Evolutionary conservation across 2,888 invertebrate species (phyloP).

Genomic region (Netelia fuscicornis): DNA sequence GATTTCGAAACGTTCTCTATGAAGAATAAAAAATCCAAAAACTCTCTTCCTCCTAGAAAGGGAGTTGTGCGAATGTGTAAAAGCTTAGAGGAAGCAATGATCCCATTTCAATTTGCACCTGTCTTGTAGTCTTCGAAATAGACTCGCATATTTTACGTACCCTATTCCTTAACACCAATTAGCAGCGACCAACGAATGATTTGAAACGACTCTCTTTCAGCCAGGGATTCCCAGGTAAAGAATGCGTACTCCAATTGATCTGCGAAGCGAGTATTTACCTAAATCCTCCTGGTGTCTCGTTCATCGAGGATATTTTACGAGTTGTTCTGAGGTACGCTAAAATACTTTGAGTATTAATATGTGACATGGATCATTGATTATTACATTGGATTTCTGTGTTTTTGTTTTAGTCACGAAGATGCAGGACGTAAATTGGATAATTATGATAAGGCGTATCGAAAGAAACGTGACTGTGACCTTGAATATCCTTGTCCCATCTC

Average conservation of each 20-base stretch:
- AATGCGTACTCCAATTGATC: conserved; percentile 89
- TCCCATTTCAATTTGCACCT: too few species aligned
- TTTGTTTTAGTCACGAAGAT: conserved; percentile 66
- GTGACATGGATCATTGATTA: too few species aligned
- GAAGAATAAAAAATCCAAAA: too few species aligned
- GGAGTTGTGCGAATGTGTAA: too few species aligned
- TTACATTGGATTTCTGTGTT: too few species aligned
- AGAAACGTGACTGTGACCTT: conserved; percentile 74
- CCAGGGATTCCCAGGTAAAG: conserved; percentile 87
- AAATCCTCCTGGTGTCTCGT: conserved; percentile 87
- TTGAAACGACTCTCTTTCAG: conserved; percentile 83
- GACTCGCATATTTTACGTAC: too few species aligned
- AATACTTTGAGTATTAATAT: background rate
- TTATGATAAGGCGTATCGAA: conserved; percentile 79
- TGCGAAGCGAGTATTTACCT: conserved; percentile 88
- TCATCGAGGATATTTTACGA: conserved; percentile 89
- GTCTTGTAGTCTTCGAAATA: too few species aligned
- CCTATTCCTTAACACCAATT: background rate
- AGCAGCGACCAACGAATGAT: background rate
- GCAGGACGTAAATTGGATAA: conserved; percentile 70
- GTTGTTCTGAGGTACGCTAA: conserved; percentile 87
- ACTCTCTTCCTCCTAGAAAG: too few species aligned
- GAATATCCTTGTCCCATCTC: conserved; percentile 82
- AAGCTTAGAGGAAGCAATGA: too few species aligned
- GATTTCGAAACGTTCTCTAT: too few species aligned